Base-by-base conservation (phyloP, 2,888 invertebrate genomes). In the Xestia sexstrigata region DNA sequence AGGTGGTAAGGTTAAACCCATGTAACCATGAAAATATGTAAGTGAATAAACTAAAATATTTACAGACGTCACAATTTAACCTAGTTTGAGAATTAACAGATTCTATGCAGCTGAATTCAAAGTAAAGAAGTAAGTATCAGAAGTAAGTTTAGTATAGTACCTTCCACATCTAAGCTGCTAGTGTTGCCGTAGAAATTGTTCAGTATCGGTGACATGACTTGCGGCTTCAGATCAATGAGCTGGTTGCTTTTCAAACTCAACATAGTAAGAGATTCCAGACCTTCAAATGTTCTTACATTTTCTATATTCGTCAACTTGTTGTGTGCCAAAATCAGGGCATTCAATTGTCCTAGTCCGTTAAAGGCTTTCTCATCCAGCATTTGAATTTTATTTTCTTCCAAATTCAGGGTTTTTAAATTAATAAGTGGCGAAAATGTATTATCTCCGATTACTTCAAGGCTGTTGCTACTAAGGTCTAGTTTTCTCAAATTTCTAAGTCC, bases 401-500 rank as follows among this genome's bases (percentile, higher is more conserved):
- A 92, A 90, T 94, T 95, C 49, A 96, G 83, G 2, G 91, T 90
- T 72, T 90, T 88, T 39, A 96, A 90, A 83, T 92, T 93, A 39
- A 78, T 86, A 11, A 96, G 89, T 5, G 95, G 95, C 73, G 93
- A 77, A 94, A 98, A 98, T 15, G 98, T 98, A 70, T 98, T 97
- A 81, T 98, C 98, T 6, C 98, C 98, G 83, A 99, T 97, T 90
- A 98, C 98, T 89, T 98, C 97, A 76, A 99, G 97, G 88, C 97
- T 97, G 91, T 99, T 98, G 79, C 97, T 96, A 81, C 98, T 97
- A 72, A 99, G 94, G 90, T 98, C 98, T 45, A 98, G 95, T 88
- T 97, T 97, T 89, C 97, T 97, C 77, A 99, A 94, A 87, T 97
- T 97, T 71, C 96, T 97, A 87, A 99, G 93, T 0, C 98, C 98